These are phyloP conservation scores for Podiceps cristatus DNA, from an alignment of 2,113 vertebrate species.

Conservation along the genomic window DNA sequence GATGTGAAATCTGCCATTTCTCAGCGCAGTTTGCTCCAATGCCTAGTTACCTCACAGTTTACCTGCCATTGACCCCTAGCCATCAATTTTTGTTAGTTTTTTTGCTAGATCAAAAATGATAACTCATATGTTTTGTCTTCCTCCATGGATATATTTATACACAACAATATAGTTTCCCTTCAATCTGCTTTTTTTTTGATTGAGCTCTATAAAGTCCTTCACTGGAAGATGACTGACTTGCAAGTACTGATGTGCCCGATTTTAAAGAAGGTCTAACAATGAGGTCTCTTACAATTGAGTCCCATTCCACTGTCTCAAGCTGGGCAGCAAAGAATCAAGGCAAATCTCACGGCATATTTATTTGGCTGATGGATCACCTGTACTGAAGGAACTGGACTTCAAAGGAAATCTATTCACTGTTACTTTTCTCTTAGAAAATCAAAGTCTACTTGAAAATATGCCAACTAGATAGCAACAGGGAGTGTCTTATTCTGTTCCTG, in stretches of 20 bases:
- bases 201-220: background rate
- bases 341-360: background rate
- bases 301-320: background rate
- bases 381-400: background rate
- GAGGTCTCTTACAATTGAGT: background rate
- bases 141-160: background rate
- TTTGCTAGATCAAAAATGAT: background rate
- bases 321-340: background rate
- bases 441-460: slow-evolving; percentile 2
- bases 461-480: background rate
- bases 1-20: background rate
- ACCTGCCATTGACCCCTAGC: background rate
- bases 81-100: background rate
- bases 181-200: background rate
- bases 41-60: background rate
- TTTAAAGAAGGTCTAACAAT: background rate
- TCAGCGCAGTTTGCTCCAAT: background rate
- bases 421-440: slow-evolving; percentile 19
- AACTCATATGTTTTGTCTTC: background rate
- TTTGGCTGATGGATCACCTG: background rate
- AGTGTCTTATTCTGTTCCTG: background rate
- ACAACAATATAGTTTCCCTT: background rate
- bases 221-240: background rate
- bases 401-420: slow-evolving; percentile 1
- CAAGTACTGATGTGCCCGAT: background rate